Base-by-base conservation (phyloP, 2,888 invertebrate species). In the Drosophila subsilvestris region DNA sequence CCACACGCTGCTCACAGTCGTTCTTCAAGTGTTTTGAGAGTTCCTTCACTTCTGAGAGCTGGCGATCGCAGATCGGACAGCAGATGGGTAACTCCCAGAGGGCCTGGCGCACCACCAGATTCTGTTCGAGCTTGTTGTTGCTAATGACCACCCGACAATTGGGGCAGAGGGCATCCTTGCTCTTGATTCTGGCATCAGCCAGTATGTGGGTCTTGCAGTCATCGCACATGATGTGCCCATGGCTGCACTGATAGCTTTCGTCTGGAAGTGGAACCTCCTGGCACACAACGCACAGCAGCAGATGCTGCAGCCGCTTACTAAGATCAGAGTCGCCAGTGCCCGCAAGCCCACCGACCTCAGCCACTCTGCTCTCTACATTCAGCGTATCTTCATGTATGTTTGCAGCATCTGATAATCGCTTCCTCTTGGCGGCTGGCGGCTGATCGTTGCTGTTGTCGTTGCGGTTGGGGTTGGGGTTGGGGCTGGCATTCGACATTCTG, bases 141-240 rank as follows among this genome's bases (percentile, higher is more conserved):
- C 55, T 67, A 7, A 79, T 79, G n/a, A 2, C 17, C 0, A 48
- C 55, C 12, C 76, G 74, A 18, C 81, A 81, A 2, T 56, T 45
- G 2, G 76, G 81, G 50, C 79, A 79, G 1, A 43, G 45, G 9
- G 74, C 71, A 1, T 22, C 17, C 0, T 1, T 48, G 1, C 7
- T 1, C 3, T 9, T 37, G 1, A 78, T 5, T 0, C 17, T 47
- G 4, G 81, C 74, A 29, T 73, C 71, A 1, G 70, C 79, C 48
- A 81, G 43, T 0, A 81, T 45, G 2, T 69, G 76, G 0, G 69
- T 72, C 20, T 47, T 61, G 20, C 81, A 80, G 14, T 55, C 62
- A 2, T 70, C 69, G 49, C 79, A 80, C 1, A 81, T 7, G 12
- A 80, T 69, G 18, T 81, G 81, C 2, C 79, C 81, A 29, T 48